These are phyloP conservation scores for Mus pahari DNA, from an alignment of 2,113 vertebrate species.

Conservation along the genomic window DNA sequence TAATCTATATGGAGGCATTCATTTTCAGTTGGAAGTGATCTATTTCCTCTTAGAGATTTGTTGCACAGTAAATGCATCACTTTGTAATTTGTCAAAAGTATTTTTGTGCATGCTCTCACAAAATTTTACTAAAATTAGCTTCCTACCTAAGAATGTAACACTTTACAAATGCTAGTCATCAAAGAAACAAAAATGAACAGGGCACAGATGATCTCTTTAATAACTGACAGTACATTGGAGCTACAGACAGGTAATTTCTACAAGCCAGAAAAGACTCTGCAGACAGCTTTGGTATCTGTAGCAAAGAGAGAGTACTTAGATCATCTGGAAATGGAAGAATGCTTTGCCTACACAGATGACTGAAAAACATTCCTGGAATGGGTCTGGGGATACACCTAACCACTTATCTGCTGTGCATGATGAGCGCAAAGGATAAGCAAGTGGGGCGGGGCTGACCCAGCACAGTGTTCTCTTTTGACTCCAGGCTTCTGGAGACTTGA, in stretches of 20 bases:
- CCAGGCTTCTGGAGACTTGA: neutral
- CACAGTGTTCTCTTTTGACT: neutral
- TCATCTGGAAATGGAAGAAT: neutral
- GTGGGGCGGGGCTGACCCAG: fast-evolving
- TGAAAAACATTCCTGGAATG: too few relatives aligned
- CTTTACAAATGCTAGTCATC: neutral
- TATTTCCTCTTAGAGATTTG: neutral
- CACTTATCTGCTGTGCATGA: fast-evolving
- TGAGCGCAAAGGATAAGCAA: neutral
- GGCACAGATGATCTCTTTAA: neutral
- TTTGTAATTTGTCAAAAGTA: conserved; percentile 15
- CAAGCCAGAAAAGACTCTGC: neutral
- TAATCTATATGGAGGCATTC: neutral
- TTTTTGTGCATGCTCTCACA: neutral
- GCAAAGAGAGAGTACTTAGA: neutral
- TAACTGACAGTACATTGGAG: neutral
- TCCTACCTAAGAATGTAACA: neutral
- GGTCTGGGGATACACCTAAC: too few relatives aligned
- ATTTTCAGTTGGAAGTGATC: conserved; percentile 21
- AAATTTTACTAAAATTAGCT: neutral
- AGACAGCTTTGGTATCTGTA: neutral
- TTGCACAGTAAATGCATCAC: neutral
- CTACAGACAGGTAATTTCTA: fast-evolving
- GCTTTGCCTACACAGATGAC: neutral
- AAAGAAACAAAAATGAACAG: neutral